Conservation (phyloP, 1,140 invertebrate species). For the Leptonema lineaticorne region DNA sequence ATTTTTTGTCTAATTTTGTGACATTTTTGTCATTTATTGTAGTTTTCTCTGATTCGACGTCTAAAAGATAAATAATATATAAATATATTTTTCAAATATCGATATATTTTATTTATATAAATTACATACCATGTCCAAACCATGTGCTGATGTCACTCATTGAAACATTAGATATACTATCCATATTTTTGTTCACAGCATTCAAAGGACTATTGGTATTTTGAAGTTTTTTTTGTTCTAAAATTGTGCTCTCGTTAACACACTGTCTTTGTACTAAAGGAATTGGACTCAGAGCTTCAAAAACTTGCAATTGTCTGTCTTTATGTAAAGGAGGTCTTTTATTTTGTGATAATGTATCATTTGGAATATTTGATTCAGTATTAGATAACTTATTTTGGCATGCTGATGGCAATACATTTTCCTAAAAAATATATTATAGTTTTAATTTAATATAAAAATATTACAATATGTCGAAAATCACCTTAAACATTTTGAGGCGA, state of each 20-base stretch:
- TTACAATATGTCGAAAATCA: too few species aligned
- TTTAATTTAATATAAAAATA: too few species aligned
- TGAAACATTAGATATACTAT: slow-evolving; percentile 54
- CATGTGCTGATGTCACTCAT: slow-evolving; percentile 61
- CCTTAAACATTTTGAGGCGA: slow-evolving; percentile 61
- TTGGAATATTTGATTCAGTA: background rate
- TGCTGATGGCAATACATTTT: slow-evolving; percentile 32
- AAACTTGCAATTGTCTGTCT: slow-evolving; percentile 45
- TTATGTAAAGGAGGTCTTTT: slow-evolving; percentile 14
- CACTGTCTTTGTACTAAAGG: slow-evolving; percentile 42
- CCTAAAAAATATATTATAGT: too few species aligned
- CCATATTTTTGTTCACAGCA: slow-evolving; percentile 46
- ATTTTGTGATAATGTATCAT: slow-evolving; percentile 4
- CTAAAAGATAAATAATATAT: slow-evolving; percentile 15
- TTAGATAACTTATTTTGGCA: background rate
- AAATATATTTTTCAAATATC: background rate
- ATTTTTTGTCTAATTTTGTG: background rate
- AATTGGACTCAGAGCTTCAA: slow-evolving; percentile 59
- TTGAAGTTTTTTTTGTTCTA: slow-evolving; percentile 32
- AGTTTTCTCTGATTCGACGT: background rate
- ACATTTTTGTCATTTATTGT: slow-evolving; percentile 19
- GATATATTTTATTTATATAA: background rate
- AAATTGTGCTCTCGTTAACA: slow-evolving; percentile 23
- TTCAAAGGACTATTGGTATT: background rate
- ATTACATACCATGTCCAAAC: slow-evolving; percentile 54